These are phyloP conservation scores for Proteles cristata DNA, from an alignment of 2,113 vertebrate species.

Conservation along the genomic window DNA sequence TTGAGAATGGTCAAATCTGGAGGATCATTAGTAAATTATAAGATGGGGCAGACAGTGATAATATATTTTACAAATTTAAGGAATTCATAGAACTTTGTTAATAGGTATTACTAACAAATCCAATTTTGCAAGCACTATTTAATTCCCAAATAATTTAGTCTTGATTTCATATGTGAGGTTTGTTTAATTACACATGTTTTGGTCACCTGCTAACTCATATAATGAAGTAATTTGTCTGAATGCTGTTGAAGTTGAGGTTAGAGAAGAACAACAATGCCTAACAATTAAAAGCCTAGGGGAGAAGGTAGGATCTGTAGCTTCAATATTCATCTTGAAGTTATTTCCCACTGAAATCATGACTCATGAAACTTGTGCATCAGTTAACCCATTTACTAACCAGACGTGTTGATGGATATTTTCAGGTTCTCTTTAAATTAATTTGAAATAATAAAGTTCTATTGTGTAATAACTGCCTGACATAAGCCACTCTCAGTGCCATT, in stretches of 20 bases:
- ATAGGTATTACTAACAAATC: conserved; percentile 68
- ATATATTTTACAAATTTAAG: conserved; percentile 47
- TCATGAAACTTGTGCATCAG: neutral
- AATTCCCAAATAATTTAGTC: conserved; percentile 71
- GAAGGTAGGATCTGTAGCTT: neutral
- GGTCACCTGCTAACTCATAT: conserved; percentile 69
- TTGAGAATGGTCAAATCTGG: neutral
- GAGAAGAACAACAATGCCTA: conserved; percentile 31
- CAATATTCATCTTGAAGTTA: neutral
- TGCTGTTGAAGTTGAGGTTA: conserved; percentile 74
- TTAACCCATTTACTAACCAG: conserved; percentile 43
- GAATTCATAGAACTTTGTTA: neutral
- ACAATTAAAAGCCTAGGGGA: neutral
- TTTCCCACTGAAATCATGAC: neutral
- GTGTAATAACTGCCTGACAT: conserved; percentile 20
- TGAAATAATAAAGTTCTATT: conserved; percentile 50
- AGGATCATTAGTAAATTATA: neutral
- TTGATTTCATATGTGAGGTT: conserved; percentile 61
- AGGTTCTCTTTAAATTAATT: conserved; percentile 31
- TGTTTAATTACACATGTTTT: conserved; percentile 72
- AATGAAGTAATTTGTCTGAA: conserved; percentile 77
- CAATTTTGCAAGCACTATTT: conserved; percentile 80
- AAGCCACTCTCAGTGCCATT: neutral
- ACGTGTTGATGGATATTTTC: neutral
- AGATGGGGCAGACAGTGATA: neutral